A percentile compares a stretch with the other conserved stretches of the same genome.
phyloP scores from a whole-genome alignment of 2,113 vertebrate genomes.

The Mungos mungo region DNA sequence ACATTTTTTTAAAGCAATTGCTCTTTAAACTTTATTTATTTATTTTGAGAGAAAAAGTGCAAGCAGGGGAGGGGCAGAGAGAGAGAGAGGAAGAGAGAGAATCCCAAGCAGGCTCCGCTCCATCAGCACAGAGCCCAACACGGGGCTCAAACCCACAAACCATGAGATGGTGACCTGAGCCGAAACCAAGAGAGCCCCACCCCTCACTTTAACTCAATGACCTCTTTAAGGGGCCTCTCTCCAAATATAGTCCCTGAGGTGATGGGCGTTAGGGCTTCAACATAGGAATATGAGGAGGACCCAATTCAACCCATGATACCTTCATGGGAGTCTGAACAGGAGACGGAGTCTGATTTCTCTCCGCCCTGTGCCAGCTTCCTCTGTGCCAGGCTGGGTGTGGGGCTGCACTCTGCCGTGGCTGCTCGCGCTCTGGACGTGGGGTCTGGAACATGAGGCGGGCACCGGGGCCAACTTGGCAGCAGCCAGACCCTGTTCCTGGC shows the following conservation, averaged over 20 bases:
- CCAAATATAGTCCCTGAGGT: neutral
- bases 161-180: too few relatives aligned
- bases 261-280: too few relatives aligned
- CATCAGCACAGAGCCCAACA: too few relatives aligned
- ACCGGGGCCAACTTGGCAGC: neutral
- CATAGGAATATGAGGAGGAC: neutral
- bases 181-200: too few relatives aligned
- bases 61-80: too few relatives aligned
- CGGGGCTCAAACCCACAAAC: too few relatives aligned
- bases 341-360: neutral
- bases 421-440: rapidly evolving
- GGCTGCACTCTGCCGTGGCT: neutral
- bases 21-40: too few relatives aligned
- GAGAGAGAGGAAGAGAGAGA: too few relatives aligned
- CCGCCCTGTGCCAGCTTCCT: neutral
- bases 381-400: rapidly evolving
- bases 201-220: neutral
- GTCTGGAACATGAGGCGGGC: neutral
- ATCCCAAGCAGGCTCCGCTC: too few relatives aligned
- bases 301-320: neutral
- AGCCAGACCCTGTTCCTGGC: neutral
- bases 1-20: too few relatives aligned
- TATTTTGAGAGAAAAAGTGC: too few relatives aligned
- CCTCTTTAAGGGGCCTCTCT: neutral
- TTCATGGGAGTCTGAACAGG: neutral